A percentile compares a stretch with the other conserved stretches of the same genome.
Evolutionary conservation across 1,140 invertebrate species (phyloP).

Genomic region (Venturia canescens): DNA sequence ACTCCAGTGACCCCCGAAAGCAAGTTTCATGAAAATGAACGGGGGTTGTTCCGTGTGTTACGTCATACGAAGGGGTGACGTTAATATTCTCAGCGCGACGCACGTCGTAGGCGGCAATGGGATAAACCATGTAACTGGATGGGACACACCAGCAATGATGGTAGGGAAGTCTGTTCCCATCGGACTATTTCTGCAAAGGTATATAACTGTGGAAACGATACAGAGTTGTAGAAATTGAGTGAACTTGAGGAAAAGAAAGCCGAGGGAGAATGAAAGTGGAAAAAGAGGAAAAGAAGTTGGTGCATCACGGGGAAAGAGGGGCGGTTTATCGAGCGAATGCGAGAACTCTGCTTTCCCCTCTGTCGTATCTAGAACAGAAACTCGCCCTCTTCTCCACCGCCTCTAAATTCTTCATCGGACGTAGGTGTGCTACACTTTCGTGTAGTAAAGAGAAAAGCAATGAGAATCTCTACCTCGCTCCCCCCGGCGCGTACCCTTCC

Average conservation of each 20-base stretch:
- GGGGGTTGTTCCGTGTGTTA: too few relatives aligned
- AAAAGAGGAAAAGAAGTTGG: background rate
- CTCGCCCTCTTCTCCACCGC: background rate
- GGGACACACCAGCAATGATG: background rate
- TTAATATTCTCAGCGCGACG: too few relatives aligned
- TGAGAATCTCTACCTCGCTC: background rate
- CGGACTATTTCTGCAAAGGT: constrained; percentile 5
- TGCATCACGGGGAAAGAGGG: constrained; percentile 6
- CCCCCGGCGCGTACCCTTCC: background rate
- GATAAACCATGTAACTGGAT: background rate
- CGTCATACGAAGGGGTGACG: too few relatives aligned
- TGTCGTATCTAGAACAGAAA: background rate
- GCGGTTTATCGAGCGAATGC: constrained; percentile 11
- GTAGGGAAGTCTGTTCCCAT: background rate
- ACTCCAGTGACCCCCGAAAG: too few relatives aligned
- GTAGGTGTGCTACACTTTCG: constrained; percentile 21
- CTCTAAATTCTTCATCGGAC: constrained; percentile 30
- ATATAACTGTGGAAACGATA: background rate
- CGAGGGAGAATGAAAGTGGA: background rate
- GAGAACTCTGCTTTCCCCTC: background rate
- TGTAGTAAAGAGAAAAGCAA: constrained; percentile 33
- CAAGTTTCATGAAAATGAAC: too few relatives aligned
- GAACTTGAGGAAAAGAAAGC: background rate
- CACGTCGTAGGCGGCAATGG: too few relatives aligned
- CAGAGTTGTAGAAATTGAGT: constrained; percentile 2